Evolutionary conservation across 2,888 invertebrate genomes (phyloP).

Genomic region (Thymelicus lineola): DNA sequence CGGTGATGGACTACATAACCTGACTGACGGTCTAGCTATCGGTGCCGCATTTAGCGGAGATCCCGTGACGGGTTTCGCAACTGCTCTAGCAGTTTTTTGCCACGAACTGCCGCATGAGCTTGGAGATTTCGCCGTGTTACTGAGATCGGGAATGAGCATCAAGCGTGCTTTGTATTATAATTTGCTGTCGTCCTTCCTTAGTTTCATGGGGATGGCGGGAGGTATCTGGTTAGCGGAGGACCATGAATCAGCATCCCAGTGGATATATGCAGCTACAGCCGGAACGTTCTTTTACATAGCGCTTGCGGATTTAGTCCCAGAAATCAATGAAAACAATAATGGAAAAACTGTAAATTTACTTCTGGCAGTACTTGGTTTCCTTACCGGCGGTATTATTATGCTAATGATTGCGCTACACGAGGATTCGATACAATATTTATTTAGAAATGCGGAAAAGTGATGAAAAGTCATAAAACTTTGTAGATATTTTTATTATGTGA

Average conservation of each 20-base stretch:
- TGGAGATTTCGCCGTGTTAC: conserved; percentile 91
- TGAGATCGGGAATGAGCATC: conserved; percentile 91
- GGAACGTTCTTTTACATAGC: conserved; percentile 93
- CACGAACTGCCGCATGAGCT: conserved; percentile 93
- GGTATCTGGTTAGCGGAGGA: conserved; percentile 90
- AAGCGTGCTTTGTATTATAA: conserved; percentile 90
- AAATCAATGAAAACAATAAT: conserved; percentile 83
- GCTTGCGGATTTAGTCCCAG: conserved; percentile 90
- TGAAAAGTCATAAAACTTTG: conserved; percentile 38
- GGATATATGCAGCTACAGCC: conserved; percentile 92
- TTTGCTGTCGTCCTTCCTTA: conserved; percentile 89
- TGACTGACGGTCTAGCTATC: conserved; percentile 92
- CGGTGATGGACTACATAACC: conserved; percentile 92
- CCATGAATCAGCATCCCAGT: conserved; percentile 87
- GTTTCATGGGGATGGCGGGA: conserved; percentile 90
- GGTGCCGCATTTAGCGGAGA: conserved; percentile 91
- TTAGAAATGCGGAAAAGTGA: conserved; percentile 77
- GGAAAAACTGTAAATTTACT: conserved; percentile 83
- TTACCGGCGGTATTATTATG: conserved; percentile 90
- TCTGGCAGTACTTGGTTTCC: conserved; percentile 88
- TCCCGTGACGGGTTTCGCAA: conserved; percentile 90
- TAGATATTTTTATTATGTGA: conserved; percentile 50
- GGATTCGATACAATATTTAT: conserved; percentile 82
- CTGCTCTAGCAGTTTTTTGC: conserved; percentile 91
- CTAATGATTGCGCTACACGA: conserved; percentile 90